These are phyloP conservation scores for Oenanthe oenanthe DNA, from an alignment of 2,113 vertebrate species.

Conservation along the genomic window DNA sequence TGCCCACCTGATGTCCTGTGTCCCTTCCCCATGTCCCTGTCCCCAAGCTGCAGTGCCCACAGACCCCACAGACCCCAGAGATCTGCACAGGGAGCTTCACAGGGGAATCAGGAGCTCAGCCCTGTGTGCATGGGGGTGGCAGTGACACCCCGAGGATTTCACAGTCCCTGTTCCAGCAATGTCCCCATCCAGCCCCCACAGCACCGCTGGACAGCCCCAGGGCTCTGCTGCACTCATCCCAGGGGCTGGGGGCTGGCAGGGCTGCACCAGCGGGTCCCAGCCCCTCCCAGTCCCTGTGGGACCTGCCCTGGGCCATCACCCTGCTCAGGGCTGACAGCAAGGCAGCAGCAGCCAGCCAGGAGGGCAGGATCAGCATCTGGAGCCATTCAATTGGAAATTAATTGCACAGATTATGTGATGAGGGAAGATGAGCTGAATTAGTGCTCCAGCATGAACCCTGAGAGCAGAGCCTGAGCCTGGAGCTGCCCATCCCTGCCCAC, in stretches of 20 bases:
- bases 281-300: background rate
- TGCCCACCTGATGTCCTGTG: accelerated
- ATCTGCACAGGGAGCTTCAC: background rate
- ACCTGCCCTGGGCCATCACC: background rate
- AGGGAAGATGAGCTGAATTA: slow-evolving; percentile 17
- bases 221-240: accelerated
- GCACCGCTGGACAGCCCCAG: background rate
- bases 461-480: background rate
- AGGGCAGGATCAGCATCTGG: slow-evolving; percentile 18
- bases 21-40: background rate
- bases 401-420: slow-evolving; percentile 24
- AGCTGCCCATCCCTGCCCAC: background rate
- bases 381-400: slow-evolving; percentile 14
- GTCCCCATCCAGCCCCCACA: accelerated
- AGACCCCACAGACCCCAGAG: background rate
- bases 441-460: background rate
- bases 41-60: background rate
- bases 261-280: background rate
- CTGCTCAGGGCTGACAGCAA: background rate
- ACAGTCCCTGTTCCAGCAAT: background rate
- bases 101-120: background rate
- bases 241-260: accelerated
- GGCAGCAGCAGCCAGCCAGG: background rate
- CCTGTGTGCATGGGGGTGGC: accelerated
- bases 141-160: background rate